Evolutionary conservation across 1,140 invertebrate species (phyloP), one percentile per base, ranked within the genome.

Genomic region (Phymastichus coffea): DNA sequence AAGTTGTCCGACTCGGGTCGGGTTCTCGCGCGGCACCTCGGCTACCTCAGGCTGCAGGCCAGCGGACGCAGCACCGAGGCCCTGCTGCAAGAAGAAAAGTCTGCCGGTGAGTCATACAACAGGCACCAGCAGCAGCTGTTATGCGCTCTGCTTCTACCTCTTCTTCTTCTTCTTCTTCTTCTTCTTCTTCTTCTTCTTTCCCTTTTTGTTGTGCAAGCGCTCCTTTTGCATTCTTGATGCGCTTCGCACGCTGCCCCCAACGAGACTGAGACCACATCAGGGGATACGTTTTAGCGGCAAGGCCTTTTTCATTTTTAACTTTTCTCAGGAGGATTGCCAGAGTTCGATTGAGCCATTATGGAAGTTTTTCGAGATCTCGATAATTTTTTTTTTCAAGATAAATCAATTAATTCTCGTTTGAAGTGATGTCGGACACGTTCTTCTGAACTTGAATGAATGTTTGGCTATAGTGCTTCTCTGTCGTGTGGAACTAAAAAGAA

Each of bases 11-110:
- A 14, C 3, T 9, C 10, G 12, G 75, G 73, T 2, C 63, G 55
- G 17, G 58, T 71, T 14, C 54, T 77, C 8, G 76, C 75, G 0
- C 58, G 61, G n/a, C 76, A 78, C 43, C 67, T 77, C 4, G 76
- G 72, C 4, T 67, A 71, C 25, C 61, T 75, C 7, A 63, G 55
- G n/a, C 56, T 73, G 8, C 74, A 78, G 47, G 67, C 72, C 0
- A 76, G 73, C n/a, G 75, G 76, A 6, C 47, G 72, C n/a, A 49
- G 66, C 12, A 68, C 58, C 26, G 66, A 71, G 0, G 60, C 65
- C 43, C 62, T 78, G 15, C 54, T 72, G 15, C 68, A 74, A 26
- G 66, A 74, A 22, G 58, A 69, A 25, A 63, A 69, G 30, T 51
- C 46, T 33, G 44, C 65, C 9, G 69, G 74, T 77, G 37, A 73